Percentiles rank a stretch among this genome's conserved stretches.
phyloP scores from a whole-genome alignment of 2,797 vertebrate species.

The Sebastes iracundus region DNA sequence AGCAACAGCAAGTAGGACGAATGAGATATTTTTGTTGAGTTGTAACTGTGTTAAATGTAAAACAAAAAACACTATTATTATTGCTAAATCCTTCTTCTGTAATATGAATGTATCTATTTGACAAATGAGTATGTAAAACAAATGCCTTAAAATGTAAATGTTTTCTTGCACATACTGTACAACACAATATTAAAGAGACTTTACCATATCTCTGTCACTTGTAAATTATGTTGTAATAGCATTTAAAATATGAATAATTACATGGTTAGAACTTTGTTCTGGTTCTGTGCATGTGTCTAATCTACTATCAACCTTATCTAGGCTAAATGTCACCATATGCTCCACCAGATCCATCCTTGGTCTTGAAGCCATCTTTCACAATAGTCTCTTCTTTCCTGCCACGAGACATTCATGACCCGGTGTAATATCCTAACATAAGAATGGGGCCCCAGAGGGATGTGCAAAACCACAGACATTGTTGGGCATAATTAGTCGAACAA shows the following conservation, averaged over 20 bases:
- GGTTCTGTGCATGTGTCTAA: not conserved
- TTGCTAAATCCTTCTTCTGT: constrained; percentile 23
- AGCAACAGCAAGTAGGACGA: not conserved
- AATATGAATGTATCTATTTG: constrained; percentile 20
- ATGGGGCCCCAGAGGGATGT: constrained; percentile 33
- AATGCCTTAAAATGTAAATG: constrained; percentile 1
- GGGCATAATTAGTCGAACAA: constrained; percentile 35
- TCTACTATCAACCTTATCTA: not conserved
- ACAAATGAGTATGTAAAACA: not conserved
- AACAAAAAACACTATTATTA: not conserved
- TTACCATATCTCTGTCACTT: not conserved
- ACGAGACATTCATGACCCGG: constrained; percentile 15
- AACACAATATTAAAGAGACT: constrained; percentile 32
- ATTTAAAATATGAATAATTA: not conserved
- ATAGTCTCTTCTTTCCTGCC: constrained; percentile 50
- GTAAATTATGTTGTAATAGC: not conserved
- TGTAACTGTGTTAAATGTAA: not conserved
- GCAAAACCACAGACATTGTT: constrained; percentile 41
- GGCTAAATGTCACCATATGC: not conserved
- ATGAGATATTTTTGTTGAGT: not conserved
- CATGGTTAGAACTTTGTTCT: not conserved
- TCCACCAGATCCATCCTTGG: not conserved
- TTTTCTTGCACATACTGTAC: constrained; percentile 12
- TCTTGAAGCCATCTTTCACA: constrained; percentile 23
- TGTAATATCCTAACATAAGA: constrained; percentile 41